These are phyloP conservation scores for Pelmatolapia mariae DNA, from an alignment of 2,113 vertebrate species.

Conservation along the genomic window DNA sequence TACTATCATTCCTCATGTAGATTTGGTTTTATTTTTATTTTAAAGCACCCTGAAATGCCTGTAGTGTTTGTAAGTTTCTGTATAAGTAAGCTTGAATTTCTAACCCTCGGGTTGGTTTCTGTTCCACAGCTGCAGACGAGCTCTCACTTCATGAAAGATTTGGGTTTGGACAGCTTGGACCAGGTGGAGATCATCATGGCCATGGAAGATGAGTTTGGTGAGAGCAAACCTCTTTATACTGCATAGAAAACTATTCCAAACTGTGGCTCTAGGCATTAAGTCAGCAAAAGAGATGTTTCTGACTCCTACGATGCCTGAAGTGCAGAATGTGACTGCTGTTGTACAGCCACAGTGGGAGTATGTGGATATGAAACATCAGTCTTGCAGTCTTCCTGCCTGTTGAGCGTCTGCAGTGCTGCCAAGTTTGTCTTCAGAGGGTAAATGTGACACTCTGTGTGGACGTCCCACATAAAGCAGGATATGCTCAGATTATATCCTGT, in stretches of 20 bases:
- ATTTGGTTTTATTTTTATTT: neutral
- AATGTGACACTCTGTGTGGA: neutral
- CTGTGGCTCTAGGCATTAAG: neutral
- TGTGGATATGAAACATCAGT: neutral
- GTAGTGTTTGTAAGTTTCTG: neutral
- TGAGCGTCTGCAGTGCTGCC: neutral
- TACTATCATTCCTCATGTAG: neutral
- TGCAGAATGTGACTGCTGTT: neutral
- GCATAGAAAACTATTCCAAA: neutral
- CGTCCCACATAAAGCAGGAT: neutral
- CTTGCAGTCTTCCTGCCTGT: neutral
- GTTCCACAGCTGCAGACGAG: slow-evolving; percentile 74
- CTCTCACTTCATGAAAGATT: slow-evolving; percentile 95
- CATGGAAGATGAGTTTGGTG: slow-evolving; percentile 99
- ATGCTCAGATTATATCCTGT: neutral
- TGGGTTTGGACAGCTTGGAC: slow-evolving; percentile 97
- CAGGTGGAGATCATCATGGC: slow-evolving; percentile 99
- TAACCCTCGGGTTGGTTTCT: neutral
- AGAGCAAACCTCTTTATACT: slow-evolving; percentile 6
- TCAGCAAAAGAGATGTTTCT: neutral
- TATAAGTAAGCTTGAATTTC: neutral
- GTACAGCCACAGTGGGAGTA: neutral
- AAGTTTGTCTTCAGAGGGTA: neutral
- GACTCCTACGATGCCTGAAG: neutral
- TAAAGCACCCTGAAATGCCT: neutral